Evolutionary conservation across 2,113 vertebrate species (phyloP).

Genomic region (Elanus axillaris): DNA sequence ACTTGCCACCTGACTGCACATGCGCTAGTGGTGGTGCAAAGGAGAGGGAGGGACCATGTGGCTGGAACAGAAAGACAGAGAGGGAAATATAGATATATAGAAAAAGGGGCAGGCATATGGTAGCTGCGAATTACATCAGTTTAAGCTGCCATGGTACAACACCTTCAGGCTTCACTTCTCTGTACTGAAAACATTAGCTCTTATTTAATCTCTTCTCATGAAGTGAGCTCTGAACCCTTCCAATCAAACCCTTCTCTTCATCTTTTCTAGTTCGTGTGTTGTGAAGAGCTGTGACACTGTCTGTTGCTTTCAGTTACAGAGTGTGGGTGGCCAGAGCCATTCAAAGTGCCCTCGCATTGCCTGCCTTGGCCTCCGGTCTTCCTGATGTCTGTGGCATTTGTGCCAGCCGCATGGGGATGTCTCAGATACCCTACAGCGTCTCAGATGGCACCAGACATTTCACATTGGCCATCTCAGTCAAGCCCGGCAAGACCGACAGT

Average conservation of each 20-base stretch:
- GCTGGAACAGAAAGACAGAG: neutral
- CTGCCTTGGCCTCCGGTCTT: neutral
- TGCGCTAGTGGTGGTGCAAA: neutral
- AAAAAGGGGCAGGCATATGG: neutral
- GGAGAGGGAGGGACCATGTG: neutral
- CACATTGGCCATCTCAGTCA: neutral
- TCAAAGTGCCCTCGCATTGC: rapidly evolving
- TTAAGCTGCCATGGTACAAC: neutral
- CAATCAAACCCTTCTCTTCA: neutral
- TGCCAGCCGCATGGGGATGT: neutral
- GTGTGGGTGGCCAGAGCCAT: neutral
- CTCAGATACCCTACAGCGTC: neutral
- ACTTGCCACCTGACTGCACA: neutral
- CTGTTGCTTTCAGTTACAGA: neutral
- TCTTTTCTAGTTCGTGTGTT: neutral
- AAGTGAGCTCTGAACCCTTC: neutral
- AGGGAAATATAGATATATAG: neutral
- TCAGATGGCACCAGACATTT: neutral
- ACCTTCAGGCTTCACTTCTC: neutral
- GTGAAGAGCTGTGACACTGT: neutral
- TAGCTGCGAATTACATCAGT: neutral
- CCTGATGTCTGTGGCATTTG: neutral
- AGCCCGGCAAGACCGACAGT: neutral
- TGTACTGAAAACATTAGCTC: neutral
- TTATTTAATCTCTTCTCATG: neutral